Evolutionary conservation across 2,888 invertebrate species (phyloP), one percentile per base, ranked within the genome.

Genomic region (Macrosoma leucophasiata): DNA sequence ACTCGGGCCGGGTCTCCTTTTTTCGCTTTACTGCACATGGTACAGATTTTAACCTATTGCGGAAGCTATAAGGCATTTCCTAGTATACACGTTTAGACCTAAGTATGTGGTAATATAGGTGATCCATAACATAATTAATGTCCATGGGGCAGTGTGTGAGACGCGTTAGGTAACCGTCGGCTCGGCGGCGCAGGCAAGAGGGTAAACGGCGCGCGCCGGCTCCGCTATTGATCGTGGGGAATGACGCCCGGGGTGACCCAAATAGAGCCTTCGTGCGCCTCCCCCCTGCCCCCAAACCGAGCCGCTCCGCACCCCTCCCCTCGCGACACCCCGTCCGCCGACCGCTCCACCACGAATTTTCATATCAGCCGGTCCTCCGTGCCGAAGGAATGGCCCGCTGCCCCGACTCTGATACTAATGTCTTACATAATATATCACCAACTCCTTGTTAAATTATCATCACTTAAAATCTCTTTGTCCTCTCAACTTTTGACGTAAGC

Each of bases 211-310:
- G 84, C 84, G 82, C 82, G 81, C 79, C 72, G 77, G 43, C 62
- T 58, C 62, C 50, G 50, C 63, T 84, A 84, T 84, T 73, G 84
- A 84, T 84, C 81, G 82, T 43, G 72, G 72, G 65, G 73, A 65
- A 70, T 77, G 81, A 77, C 81, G 84, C 84, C 84, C 84, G 71
- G 84, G 84, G 79, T 84, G 84, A 84, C 84, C 84, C 84, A 84
- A 81, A 84, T 84, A 82, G 77, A 81, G 76, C 77, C 82, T 81
- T 68, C 71, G 66, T 61, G 58, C 60, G 57, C 69, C 72, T 36
- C 41, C 41, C 33, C 39, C 31, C 29, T 44, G 44, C 61, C 60
- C 58, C 53, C 48, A 54, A 46, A 58, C 40, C 48, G 48, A 15
- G 41, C 30, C 38, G 25, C 45, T 48, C 43, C 63, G 59, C 55